Evolutionary conservation across 2,113 vertebrate genomes (phyloP), one percentile per base, ranked within the genome.

Genomic region (Myxocyprinus asiaticus): DNA sequence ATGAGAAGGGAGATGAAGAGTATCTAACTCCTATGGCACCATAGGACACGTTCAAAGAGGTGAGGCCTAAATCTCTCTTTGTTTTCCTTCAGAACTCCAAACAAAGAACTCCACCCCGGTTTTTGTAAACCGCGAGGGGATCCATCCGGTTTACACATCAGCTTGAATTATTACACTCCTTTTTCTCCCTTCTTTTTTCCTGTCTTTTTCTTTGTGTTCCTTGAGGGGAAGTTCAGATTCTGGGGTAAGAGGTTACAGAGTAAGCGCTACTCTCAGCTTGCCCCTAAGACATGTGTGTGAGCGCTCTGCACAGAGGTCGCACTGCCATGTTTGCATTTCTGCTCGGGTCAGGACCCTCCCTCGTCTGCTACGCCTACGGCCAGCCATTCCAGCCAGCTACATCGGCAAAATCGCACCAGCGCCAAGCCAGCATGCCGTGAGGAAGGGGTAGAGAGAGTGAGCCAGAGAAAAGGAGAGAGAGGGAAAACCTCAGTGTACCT

Each of bases 231-330:
- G 85, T 90, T 81, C 87, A 89, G 88, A 91, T 86, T 76, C 55
- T 79, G 88, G 85, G 89, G 79, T 71, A 86, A 87, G 86, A 88
- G 89, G 91, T 91, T 87, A 90, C 90, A 87, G 83, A 81, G 88
- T 85, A 85, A 83, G 85, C 86, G 85, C 87, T 88, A 85, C 83
- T 81, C 79, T 82, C 87, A 84, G 88, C 90, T 87, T 92, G 91
- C 91, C 92, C 92, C 91, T 88, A 89, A 91, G 92, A 93, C 90
- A 92, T 90, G 58, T 91, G 87, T 88, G 88, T 85, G 85, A 80
- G 74, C 67, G 83, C 76, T 83, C 75, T 76, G 79, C 76, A 75
- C 75, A 78, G 84, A 86, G 91, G 91, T 92, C 91, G 91, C 86
- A 84, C 83, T 88, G 84, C 82, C 87, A 81, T 90, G 90, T 91